phyloP scores from a whole-genome alignment of 2,113 vertebrate genomes.

The Chaenocephalus aceratus region DNA sequence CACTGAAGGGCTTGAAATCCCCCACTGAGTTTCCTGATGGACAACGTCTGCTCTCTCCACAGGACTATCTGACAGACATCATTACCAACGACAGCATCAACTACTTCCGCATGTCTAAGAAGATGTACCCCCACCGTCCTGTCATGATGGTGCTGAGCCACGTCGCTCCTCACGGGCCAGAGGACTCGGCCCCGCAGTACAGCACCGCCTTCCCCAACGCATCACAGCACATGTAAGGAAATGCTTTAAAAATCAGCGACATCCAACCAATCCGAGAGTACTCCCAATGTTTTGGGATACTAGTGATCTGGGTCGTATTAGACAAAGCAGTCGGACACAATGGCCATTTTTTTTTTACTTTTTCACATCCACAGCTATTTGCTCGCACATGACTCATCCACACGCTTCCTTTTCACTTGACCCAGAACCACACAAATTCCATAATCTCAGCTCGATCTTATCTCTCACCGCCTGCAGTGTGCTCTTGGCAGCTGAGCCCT shows the following conservation, averaged over 20 bases:
- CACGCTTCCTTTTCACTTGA: conserved; percentile 54
- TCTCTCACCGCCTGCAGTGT: conserved; percentile 56
- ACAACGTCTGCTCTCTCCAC: conserved; percentile 42
- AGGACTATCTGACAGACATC: conserved; percentile 98
- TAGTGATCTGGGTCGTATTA: conserved; percentile 9
- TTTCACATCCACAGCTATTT: conserved; percentile 36
- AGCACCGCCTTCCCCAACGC: conserved; percentile 93
- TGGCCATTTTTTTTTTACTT: conserved; percentile 2
- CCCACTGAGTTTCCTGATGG: conserved; percentile 22
- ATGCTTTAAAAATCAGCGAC: background rate
- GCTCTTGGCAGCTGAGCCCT: conserved; percentile 55
- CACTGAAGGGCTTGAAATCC: background rate
- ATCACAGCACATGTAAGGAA: conserved; percentile 96
- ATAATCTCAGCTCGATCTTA: conserved; percentile 59
- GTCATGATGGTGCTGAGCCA: conserved; percentile 98
- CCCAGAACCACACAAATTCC: conserved; percentile 66
- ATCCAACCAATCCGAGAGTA: background rate
- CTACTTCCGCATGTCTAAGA: conserved; percentile 96
- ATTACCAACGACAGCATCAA: conserved; percentile 97
- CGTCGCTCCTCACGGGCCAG: conserved; percentile 94
- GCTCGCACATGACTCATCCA: conserved; percentile 46
- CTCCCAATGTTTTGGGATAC: background rate
- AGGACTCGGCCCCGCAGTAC: conserved; percentile 97
- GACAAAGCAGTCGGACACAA: conserved; percentile 11
- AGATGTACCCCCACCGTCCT: conserved; percentile 93